Percentiles rank a stretch among this genome's conserved stretches.
Conservation (phyloP, 2,113 vertebrate species). For the Zonotrichia leucophrys region DNA sequence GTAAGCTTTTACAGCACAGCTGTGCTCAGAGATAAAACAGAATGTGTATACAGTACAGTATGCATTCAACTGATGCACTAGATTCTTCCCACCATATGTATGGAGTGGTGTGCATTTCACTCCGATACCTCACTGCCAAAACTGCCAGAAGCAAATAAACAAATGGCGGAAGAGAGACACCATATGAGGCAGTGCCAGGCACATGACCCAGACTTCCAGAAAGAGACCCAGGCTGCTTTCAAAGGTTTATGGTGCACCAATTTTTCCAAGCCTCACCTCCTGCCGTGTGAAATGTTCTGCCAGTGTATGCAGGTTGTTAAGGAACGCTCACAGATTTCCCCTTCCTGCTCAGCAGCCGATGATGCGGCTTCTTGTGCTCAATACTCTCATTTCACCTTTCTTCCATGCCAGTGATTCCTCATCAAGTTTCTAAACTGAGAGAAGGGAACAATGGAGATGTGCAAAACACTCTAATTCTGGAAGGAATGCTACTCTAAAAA, state of each 20-base stretch:
- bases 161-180: slow-evolving; percentile 65
- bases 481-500: slow-evolving; percentile 29
- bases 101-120: slow-evolving; percentile 76
- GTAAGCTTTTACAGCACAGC: slow-evolving; percentile 81
- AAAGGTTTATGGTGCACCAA: neutral
- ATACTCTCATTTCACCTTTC: neutral
- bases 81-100: slow-evolving; percentile 78
- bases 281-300: neutral
- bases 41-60: slow-evolving; percentile 80
- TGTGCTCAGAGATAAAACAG: slow-evolving; percentile 80
- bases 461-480: slow-evolving; percentile 14
- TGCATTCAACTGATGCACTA: slow-evolving; percentile 74
- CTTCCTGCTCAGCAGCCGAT: neutral
- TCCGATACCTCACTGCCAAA: slow-evolving; percentile 69
- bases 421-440: neutral
- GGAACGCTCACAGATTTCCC: neutral
- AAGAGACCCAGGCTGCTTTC: slow-evolving; percentile 31
- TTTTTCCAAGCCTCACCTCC: neutral
- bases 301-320: neutral
- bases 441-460: slow-evolving; percentile 13
- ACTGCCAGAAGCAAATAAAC: slow-evolving; percentile 76
- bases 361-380: neutral
- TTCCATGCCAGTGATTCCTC: neutral
- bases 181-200: slow-evolving; percentile 40
- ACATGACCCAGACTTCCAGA: slow-evolving; percentile 39